phyloP scores from a whole-genome alignment of 1,140 invertebrate species.

The Himalopsyche phryganea region DNA sequence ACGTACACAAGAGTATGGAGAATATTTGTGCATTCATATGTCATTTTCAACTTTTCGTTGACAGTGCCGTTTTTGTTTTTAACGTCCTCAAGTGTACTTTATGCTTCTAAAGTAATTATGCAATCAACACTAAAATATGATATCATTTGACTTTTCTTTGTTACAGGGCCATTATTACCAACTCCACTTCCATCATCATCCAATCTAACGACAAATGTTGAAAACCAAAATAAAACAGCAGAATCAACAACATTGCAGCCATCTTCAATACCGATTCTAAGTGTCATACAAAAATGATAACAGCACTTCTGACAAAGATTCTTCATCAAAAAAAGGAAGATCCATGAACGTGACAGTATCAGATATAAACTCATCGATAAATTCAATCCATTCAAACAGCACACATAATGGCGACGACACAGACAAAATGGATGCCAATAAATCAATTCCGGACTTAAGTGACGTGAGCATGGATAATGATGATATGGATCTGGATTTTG shows the following conservation, averaged over 20 bases:
- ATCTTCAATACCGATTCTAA: slow-evolving; percentile 4
- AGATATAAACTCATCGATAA: slow-evolving; percentile 15
- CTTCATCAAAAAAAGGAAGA: slow-evolving; percentile 21
- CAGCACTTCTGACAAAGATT: slow-evolving; percentile 5
- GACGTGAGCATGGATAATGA: slow-evolving; percentile 67
- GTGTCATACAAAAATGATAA: slow-evolving; percentile 12
- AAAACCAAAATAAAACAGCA: slow-evolving; percentile 9
- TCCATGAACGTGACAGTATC: slow-evolving; percentile 22
- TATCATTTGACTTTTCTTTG: neutral
- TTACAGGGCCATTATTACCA: slow-evolving; percentile 20
- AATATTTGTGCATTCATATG: too few relatives aligned
- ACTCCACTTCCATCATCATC: slow-evolving; percentile 9
- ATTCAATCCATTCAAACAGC: slow-evolving; percentile 11
- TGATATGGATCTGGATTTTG: slow-evolving; percentile 46
- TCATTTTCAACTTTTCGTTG: too few relatives aligned
- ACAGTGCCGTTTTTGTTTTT: too few relatives aligned
- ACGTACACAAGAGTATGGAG: too few relatives aligned
- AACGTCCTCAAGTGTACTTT: too few relatives aligned
- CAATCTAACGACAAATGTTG: neutral
- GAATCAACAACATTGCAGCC: slow-evolving; percentile 8
- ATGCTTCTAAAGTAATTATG: too few relatives aligned
- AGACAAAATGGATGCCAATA: slow-evolving; percentile 14
- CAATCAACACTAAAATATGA: too few relatives aligned
- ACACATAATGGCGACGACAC: neutral
- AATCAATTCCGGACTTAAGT: slow-evolving; percentile 55